Evolutionary conservation across 2,113 vertebrate genomes (phyloP).

Genomic region (Bos indicus): DNA sequence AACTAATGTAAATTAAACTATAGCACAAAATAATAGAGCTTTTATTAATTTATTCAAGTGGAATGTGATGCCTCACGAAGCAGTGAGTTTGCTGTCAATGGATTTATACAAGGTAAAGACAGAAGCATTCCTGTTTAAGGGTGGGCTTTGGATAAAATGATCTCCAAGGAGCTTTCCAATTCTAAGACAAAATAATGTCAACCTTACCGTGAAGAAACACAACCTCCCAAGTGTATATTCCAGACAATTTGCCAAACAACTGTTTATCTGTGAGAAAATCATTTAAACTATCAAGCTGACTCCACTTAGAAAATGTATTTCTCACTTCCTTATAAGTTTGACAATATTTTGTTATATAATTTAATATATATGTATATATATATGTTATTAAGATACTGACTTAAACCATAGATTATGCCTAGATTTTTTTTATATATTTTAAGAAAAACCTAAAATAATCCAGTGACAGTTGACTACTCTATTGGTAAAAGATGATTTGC

Average conservation of each 20-base stretch:
- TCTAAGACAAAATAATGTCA: not conserved
- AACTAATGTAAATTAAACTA: not conserved
- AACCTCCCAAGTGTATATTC: not conserved
- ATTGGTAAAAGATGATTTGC: slow-evolving; percentile 14
- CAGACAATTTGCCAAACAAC: not conserved
- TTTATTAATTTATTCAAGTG: not conserved
- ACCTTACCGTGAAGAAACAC: not conserved
- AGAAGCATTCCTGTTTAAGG: not conserved
- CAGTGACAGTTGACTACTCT: not conserved
- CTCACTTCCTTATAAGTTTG: not conserved
- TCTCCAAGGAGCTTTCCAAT: not conserved
- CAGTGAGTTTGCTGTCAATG: not conserved
- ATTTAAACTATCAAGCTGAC: not conserved
- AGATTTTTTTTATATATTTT: not conserved
- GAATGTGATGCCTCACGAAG: not conserved
- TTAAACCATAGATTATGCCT: not conserved
- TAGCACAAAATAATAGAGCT: not conserved
- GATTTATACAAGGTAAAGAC: not conserved
- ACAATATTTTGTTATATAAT: not conserved
- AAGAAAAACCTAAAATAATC: slow-evolving; percentile 9
- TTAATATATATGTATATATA: not conserved
- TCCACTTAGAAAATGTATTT: not conserved
- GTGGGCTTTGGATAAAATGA: not conserved
- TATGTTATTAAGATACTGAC: not conserved
- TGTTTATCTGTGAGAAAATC: not conserved